Conservation (phyloP, 2,888 invertebrate genomes). For the Nephrotoma guestfalica region DNA sequence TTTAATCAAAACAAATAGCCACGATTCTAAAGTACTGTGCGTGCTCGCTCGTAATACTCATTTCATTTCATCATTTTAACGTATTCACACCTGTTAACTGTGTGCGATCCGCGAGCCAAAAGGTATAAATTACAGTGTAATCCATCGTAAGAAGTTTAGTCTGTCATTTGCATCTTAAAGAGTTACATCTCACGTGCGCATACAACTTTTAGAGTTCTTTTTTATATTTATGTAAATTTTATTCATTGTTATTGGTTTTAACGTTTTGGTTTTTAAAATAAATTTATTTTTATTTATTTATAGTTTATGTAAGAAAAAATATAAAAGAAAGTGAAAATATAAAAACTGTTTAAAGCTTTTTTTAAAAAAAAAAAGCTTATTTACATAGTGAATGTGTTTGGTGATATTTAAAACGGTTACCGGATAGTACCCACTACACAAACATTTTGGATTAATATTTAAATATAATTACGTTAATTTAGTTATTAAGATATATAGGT, state of each 20-base stretch:
- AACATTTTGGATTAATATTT: neutral
- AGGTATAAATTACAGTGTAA: constrained; percentile 2
- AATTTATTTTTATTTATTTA: neutral
- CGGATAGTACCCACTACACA: neutral
- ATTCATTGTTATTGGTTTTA: neutral
- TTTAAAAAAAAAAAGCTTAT: neutral
- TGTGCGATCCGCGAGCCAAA: neutral
- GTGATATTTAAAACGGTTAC: neutral
- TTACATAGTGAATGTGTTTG: neutral
- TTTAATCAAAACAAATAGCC: neutral
- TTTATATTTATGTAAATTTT: neutral
- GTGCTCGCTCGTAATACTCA: neutral
- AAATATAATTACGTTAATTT: neutral
- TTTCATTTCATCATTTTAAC: neutral
- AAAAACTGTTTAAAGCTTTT: neutral
- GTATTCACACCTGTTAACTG: neutral
- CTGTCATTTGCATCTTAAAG: neutral
- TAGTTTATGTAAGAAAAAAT: neutral
- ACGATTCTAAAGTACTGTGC: neutral
- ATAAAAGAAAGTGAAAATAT: neutral
- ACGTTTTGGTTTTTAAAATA: neutral
- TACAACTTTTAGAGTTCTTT: neutral
- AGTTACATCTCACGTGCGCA: neutral
- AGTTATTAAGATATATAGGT: neutral
- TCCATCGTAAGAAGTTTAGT: neutral